Evolutionary conservation across 2,797 vertebrate genomes (phyloP).

Genomic region (Gephyroberyx darwinii): DNA sequence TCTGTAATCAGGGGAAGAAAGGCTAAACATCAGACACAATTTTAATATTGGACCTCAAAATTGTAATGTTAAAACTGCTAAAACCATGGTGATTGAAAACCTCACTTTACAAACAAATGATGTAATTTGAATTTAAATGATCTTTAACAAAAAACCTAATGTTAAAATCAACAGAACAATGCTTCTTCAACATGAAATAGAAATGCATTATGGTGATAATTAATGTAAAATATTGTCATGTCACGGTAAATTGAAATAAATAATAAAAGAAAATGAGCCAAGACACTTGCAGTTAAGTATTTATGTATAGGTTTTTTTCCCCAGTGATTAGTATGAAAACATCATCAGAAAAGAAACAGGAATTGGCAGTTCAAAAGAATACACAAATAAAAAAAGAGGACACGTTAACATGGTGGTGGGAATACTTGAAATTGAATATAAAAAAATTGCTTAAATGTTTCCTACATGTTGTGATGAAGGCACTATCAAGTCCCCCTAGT

Average conservation of each 20-base stretch:
- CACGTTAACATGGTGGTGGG: constrained; percentile 1
- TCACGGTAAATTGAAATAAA: not conserved
- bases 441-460: not conserved
- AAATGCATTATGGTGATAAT: not conserved
- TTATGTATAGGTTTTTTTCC: constrained; percentile 57
- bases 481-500: constrained; percentile 65
- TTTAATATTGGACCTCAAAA: too few relatives aligned
- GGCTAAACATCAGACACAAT: too few relatives aligned
- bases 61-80: too few relatives aligned
- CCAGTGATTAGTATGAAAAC: constrained; percentile 28
- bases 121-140: too few relatives aligned
- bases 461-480: constrained; percentile 69
- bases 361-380: constrained; percentile 31
- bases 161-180: not conserved
- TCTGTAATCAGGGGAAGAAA: too few relatives aligned
- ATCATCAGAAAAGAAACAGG: constrained; percentile 32
- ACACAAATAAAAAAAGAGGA: constrained; percentile 10
- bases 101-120: too few relatives aligned
- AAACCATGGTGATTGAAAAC: too few relatives aligned
- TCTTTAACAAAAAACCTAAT: too few relatives aligned
- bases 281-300: constrained; percentile 42
- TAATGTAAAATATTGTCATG: not conserved
- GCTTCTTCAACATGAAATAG: not conserved
- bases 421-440: not conserved
- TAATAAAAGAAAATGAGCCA: not conserved